Evolutionary conservation across 2,113 vertebrate genomes (phyloP).

Genomic region (Actinemys pallida): DNA sequence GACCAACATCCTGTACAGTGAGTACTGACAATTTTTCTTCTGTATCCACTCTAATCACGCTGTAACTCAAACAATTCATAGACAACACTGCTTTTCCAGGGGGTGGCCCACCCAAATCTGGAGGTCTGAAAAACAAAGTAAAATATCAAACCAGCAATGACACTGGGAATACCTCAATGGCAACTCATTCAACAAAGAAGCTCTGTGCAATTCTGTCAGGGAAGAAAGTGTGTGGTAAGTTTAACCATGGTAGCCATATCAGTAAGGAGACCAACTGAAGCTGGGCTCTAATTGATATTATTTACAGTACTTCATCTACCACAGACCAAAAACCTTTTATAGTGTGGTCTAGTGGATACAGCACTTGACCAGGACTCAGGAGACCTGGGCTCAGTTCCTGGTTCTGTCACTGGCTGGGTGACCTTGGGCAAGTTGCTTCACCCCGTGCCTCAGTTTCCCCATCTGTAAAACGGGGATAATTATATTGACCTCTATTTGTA

Average conservation of each 20-base stretch:
- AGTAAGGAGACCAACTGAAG: neutral
- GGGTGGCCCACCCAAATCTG: conserved; percentile 90
- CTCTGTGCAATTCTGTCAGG: neutral
- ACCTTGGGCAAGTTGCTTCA: neutral
- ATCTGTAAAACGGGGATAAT: neutral
- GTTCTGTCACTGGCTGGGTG: neutral
- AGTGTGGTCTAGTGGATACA: neutral
- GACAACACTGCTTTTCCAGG: conserved; percentile 94
- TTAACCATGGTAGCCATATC: too few species aligned
- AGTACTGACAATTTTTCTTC: conserved; percentile 97
- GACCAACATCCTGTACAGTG: conserved; percentile 95
- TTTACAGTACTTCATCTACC: neutral
- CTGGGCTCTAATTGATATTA: neutral
- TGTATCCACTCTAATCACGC: conserved; percentile 93
- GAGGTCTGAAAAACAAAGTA: conserved; percentile 83
- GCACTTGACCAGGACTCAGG: neutral
- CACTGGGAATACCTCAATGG: neutral
- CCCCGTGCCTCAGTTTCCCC: neutral
- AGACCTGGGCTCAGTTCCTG: neutral
- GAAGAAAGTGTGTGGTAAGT: too few species aligned
- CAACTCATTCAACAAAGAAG: neutral
- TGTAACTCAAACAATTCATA: conserved; percentile 92
- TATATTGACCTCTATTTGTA: neutral
- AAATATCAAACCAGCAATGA: neutral
- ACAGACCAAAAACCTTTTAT: neutral